phyloP scores from a whole-genome alignment of 2,113 vertebrate genomes.

The Mesocricetus auratus region DNA sequence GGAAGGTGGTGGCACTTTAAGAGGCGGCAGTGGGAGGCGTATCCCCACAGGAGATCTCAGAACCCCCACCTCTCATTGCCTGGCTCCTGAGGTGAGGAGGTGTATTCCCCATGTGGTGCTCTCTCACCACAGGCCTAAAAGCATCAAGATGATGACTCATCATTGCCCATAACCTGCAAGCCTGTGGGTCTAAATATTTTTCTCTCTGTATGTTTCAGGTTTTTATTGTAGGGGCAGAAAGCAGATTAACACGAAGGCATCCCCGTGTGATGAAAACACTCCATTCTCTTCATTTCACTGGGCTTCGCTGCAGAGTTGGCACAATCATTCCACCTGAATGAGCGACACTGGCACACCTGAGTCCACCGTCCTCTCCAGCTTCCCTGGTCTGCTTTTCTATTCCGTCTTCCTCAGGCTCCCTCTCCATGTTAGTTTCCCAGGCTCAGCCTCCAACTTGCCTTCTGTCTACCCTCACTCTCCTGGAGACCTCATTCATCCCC shows the following conservation, averaged over 20 bases:
- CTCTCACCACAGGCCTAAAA: neutral
- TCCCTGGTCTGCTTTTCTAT: neutral
- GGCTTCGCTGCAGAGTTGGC: neutral
- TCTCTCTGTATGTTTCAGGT: neutral
- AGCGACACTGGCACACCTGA: neutral
- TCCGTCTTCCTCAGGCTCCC: neutral
- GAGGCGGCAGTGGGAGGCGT: neutral
- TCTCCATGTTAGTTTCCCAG: neutral
- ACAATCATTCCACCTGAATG: neutral
- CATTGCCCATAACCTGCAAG: neutral
- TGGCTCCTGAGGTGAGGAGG: neutral
- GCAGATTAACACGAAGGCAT: neutral
- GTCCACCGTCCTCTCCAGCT: neutral
- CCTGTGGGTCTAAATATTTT: neutral
- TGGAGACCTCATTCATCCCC: neutral
- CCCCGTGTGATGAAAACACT: neutral
- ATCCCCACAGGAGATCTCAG: neutral
- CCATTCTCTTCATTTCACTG: neutral
- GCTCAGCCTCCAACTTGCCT: neutral
- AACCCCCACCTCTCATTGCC: neutral
- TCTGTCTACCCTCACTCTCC: neutral
- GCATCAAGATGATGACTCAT: neutral
- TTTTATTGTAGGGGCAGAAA: neutral
- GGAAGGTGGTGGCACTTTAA: neutral
- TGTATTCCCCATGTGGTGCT: neutral